Base-by-base conservation (phyloP, 2,888 invertebrate species). In the Onchidella celtica region DNA sequence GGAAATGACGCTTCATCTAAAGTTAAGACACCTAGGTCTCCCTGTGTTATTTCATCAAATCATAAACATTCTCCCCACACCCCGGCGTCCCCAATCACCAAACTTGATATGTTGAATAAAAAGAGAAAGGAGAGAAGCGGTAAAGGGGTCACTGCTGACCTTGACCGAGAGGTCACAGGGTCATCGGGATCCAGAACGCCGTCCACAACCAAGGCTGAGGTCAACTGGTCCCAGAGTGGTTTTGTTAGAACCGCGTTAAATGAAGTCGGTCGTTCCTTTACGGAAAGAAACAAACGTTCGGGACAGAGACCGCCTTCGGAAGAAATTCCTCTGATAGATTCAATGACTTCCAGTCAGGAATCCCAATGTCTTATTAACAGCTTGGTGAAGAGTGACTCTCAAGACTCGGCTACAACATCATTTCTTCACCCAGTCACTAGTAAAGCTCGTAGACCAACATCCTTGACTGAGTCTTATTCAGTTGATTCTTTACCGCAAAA, bases 401-500 rank as follows among this genome's bases (percentile, higher is more conserved):
- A 29, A 47, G 74, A 73, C 24, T 75, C 81, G 3, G 82, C 84
- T 0, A 75, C 77, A 24, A 90, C 90, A 6, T 90, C 90, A 1
- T 90, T 90, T 83, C 88, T 88, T 29, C 85, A 87, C 55, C 84
- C 87, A 57, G n/a, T 21, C 47, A 68, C 84, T 0, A 75, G 79
- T 14, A 88, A 88, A 84, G 88, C 87, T 6, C 81, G 88, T 29
- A 83, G 90, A 17, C 90, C 90, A 2, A 89, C 89, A 11, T 89
- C 90, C 9, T 79, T 90, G 34, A 88, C 88, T 6, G 89, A 89
- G 47, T 89, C 87, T 74, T 89, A 89, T 76, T 78, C 78, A 6
- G 36, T 1, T 38, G 69, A 69, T 36, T 40, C 66, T 17, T 47
- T 61, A 14, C 9, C 34, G 57, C 36, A 73, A 24, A 61, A 73